Conservation (phyloP, 2,888 invertebrate genomes). For the Patella pellucida region DNA sequence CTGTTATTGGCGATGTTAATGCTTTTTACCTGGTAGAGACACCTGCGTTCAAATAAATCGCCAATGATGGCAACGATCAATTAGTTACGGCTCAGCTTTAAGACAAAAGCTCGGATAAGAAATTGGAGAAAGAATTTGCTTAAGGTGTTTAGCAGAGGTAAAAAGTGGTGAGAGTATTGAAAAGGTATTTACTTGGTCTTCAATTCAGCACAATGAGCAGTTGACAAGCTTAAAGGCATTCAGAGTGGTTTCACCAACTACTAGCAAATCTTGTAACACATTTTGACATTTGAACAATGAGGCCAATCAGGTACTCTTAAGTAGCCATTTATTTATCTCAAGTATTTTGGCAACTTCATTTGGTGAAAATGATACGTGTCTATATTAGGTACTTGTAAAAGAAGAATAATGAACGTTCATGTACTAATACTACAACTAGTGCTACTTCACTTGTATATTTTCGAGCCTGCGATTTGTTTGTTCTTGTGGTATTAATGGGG, state of each 20-base stretch:
- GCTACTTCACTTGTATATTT: too few relatives aligned
- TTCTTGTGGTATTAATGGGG: too few relatives aligned
- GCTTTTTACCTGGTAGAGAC: neutral
- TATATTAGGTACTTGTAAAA: neutral
- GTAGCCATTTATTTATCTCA: neutral
- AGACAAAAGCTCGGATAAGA: too few relatives aligned
- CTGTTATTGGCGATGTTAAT: too few relatives aligned
- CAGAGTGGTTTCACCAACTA: neutral
- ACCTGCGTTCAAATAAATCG: conserved; percentile 10
- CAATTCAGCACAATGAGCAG: neutral
- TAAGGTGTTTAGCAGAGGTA: conserved; percentile 1
- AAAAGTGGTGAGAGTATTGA: neutral
- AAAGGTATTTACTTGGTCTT: neutral
- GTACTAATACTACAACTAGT: too few relatives aligned
- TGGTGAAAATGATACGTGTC: neutral
- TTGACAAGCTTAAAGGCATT: conserved; percentile 8
- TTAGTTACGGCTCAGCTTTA: too few relatives aligned
- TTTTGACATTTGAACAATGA: neutral
- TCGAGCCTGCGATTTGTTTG: too few relatives aligned
- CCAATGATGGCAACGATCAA: too few relatives aligned
- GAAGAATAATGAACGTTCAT: too few relatives aligned
- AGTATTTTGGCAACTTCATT: conserved; percentile 3
- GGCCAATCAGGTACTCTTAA: conserved; percentile 1
- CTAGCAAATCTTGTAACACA: neutral
- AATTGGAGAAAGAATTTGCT: neutral